These are phyloP conservation scores for Intellagama lesueurii DNA, from an alignment of 2,797 vertebrate species.

Conservation along the genomic window DNA sequence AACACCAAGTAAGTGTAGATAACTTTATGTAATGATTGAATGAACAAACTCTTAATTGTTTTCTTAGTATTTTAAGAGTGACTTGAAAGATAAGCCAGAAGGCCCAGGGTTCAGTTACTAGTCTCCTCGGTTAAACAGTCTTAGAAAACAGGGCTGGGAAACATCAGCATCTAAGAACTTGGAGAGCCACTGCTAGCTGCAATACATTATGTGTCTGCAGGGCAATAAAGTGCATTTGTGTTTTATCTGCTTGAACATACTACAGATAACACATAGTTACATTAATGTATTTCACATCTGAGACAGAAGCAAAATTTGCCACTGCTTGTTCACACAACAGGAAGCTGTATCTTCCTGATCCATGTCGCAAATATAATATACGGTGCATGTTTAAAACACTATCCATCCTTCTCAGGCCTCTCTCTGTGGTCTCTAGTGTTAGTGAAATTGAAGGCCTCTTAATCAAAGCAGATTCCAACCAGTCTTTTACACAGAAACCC, in stretches of 20 bases:
- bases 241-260: neutral
- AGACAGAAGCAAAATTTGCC: neutral
- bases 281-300: neutral
- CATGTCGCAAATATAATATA: neutral
- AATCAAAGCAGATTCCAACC: no score
- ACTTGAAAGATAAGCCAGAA: neutral
- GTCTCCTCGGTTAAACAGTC: neutral
- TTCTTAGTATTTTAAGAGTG: neutral
- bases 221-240: neutral
- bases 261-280: neutral
- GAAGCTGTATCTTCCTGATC: neutral
- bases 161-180: neutral
- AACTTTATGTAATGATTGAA: neutral
- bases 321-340: no score
- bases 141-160: neutral
- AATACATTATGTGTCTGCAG: neutral
- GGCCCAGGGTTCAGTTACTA: neutral
- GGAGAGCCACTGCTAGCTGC: no score
- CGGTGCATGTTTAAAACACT: neutral
- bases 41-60: neutral
- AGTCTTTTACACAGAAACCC: neutral
- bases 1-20: neutral
- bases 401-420: no score
- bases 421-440: neutral
- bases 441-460: neutral